Evolutionary conservation across 2,113 vertebrate species (phyloP).

Genomic region (Lasiurus cinereus): DNA sequence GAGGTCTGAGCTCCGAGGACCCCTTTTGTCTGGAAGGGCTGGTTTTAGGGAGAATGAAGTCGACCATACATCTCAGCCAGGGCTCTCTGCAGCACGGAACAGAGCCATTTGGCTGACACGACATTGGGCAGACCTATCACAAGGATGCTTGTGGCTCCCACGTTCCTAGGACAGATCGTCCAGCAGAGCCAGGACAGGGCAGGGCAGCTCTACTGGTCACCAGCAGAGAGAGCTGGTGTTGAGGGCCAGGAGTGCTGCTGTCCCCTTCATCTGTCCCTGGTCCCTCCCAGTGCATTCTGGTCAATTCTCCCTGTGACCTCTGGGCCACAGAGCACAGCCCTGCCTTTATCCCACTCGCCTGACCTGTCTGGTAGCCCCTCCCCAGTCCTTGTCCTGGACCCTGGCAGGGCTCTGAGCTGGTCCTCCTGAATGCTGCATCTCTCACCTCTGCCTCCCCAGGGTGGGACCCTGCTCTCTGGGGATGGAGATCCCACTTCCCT

Average conservation of each 20-base stretch:
- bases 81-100: rapidly evolving
- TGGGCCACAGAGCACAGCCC: not conserved
- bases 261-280: not conserved
- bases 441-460: not conserved
- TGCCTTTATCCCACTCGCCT: rapidly evolving
- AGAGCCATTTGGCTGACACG: not conserved
- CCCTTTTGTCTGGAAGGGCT: not conserved
- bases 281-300: not conserved
- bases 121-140: rapidly evolving
- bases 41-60: rapidly evolving
- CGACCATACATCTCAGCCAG: rapidly evolving
- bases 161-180: too few species aligned
- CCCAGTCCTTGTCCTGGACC: not conserved
- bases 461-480: not conserved
- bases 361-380: too few species aligned
- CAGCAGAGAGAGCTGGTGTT: not conserved
- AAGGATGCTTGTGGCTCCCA: not conserved
- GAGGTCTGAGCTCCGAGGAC: too few species aligned
- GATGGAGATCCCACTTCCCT: not conserved
- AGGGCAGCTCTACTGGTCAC: not conserved
- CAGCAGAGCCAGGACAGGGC: not conserved
- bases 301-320: not conserved
- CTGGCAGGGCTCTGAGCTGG: not conserved
- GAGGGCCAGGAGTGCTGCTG: not conserved
- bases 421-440: not conserved